Conservation (phyloP, 2,797 vertebrate genomes). For the Dryobates pubescens region DNA sequence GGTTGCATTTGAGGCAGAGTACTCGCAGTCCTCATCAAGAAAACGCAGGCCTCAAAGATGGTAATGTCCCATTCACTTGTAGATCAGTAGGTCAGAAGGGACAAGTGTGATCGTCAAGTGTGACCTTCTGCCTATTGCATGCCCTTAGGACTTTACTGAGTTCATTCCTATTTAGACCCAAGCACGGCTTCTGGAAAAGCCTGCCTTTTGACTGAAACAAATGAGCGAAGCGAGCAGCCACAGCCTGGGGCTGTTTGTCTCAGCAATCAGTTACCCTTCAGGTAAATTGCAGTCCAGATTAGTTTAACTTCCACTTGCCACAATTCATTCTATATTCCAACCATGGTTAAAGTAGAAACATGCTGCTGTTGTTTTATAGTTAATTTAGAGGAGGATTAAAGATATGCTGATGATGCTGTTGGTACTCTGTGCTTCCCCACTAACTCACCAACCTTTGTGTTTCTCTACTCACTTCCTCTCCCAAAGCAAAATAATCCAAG, state of each 20-base stretch:
- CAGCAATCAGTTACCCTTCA: neutral
- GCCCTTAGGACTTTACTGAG: neutral
- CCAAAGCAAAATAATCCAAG: neutral
- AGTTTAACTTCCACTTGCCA: neutral
- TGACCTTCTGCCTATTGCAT: neutral
- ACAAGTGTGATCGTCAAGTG: conserved; percentile 25
- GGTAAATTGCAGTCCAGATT: neutral
- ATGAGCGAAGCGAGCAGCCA: neutral
- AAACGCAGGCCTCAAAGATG: neutral
- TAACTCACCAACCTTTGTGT: neutral
- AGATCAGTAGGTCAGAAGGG: conserved; percentile 36
- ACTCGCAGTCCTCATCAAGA: conserved; percentile 26
- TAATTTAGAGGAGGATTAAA: neutral
- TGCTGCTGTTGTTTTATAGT: neutral
- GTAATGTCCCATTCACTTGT: conserved; percentile 26
- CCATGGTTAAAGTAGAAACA: neutral
- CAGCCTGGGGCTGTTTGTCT: neutral
- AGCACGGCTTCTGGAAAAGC: neutral
- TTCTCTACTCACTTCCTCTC: neutral
- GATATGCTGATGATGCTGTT: neutral
- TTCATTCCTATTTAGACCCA: conserved; percentile 5
- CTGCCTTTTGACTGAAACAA: neutral
- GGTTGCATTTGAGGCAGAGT: neutral
- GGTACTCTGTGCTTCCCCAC: neutral
- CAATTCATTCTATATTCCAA: neutral